A percentile compares a stretch with the other conserved stretches of the same genome.
Conservation (phyloP, 1,140 invertebrate species). For the Pteromalus puparum region DNA sequence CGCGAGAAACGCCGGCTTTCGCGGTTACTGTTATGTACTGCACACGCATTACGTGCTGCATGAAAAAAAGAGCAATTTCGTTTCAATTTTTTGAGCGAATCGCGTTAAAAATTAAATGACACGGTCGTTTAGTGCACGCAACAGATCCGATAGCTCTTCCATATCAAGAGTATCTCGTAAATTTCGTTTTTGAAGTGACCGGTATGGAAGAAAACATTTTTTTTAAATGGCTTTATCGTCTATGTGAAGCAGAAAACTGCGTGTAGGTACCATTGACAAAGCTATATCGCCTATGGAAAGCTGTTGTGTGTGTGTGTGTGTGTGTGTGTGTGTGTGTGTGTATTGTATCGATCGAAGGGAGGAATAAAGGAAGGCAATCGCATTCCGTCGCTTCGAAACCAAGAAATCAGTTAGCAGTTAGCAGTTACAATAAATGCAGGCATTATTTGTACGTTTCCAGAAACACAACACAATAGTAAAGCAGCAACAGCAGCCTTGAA, state of each 20-base stretch:
- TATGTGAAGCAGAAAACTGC: background rate
- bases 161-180: background rate
- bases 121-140: too few relatives aligned
- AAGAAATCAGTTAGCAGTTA: conserved; percentile 33
- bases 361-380: background rate
- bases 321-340: too few relatives aligned
- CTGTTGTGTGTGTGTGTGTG: background rate
- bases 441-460: background rate
- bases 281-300: background rate
- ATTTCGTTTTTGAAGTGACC: background rate
- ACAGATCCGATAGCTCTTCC: too few relatives aligned
- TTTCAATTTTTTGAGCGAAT: background rate
- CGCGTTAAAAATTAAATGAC: conserved; percentile 20
- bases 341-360: background rate
- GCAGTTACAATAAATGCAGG: conserved; percentile 5
- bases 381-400: background rate
- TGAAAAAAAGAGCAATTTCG: background rate
- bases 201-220: background rate
- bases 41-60: background rate
- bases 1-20: background rate
- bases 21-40: background rate
- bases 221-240: background rate
- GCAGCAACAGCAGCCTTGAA: background rate
- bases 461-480: background rate
- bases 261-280: background rate